Percentiles rank a stretch among this genome's conserved stretches.
These are phyloP conservation scores for Bombylius discolor DNA, from an alignment of 2,888 invertebrate genomes.

Conservation along the genomic window DNA sequence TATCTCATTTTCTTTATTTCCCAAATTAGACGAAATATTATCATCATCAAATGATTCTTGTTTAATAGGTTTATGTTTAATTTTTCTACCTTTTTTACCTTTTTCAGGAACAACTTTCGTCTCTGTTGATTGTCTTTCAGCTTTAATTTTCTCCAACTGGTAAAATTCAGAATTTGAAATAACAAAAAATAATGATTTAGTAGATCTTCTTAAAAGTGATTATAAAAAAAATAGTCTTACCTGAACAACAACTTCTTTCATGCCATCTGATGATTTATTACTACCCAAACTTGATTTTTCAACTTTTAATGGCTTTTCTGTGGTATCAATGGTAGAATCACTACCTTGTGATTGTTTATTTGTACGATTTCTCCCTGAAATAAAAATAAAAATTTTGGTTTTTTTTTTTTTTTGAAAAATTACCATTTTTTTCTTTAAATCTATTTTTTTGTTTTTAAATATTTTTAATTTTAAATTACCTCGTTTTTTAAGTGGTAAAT, in stretches of 20 bases:
- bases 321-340: too few species aligned
- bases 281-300: too few species aligned
- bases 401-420: too few species aligned
- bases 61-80: slow-evolving; percentile 1
- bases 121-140: neutral
- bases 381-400: neutral
- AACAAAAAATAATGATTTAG: neutral
- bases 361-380: neutral
- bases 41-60: slow-evolving; percentile 1
- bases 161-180: too few species aligned
- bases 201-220: neutral
- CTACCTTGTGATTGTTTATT: neutral
- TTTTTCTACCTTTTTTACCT: slow-evolving; percentile 4
- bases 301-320: too few species aligned
- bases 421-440: too few species aligned
- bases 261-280: neutral
- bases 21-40: neutral
- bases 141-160: slow-evolving; percentile 12
- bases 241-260: neutral
- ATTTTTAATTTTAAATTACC: neutral
- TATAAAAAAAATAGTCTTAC: neutral
- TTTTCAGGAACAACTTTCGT: neutral
- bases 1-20: neutral
- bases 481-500: slow-evolving; percentile 10
- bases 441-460: too few species aligned